phyloP scores from a whole-genome alignment of 2,888 invertebrate species.

The Cynaeus angustus region DNA sequence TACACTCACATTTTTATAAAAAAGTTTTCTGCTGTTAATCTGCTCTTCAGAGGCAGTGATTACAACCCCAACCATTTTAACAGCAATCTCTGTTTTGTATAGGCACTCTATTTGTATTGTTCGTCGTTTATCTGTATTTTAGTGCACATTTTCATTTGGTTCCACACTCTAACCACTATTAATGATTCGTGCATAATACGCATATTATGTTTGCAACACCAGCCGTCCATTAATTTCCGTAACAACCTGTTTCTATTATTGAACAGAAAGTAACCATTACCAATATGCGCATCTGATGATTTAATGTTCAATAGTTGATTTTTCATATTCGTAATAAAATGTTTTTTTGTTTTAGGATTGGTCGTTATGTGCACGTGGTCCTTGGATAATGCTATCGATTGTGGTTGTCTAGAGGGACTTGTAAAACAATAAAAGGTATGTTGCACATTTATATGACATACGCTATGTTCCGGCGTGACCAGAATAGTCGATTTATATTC shows the following conservation, averaged over 20 bases:
- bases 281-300: background rate
- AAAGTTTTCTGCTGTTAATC: too few species aligned
- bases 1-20: too few species aligned
- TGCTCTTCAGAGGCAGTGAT: too few species aligned
- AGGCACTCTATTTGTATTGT: too few species aligned
- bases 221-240: slow-evolving; percentile 6
- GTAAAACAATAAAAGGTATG: slow-evolving; percentile 49
- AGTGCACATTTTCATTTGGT: background rate
- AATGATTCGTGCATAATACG: slow-evolving; percentile 21
- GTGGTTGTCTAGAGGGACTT: slow-evolving; percentile 30
- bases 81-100: too few species aligned
- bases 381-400: slow-evolving; percentile 32
- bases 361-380: slow-evolving; percentile 9
- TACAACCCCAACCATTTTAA: too few species aligned
- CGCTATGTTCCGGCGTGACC: slow-evolving; percentile 35
- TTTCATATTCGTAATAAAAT: background rate
- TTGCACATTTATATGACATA: slow-evolving; percentile 50
- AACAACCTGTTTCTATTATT: slow-evolving; percentile 16
- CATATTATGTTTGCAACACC: slow-evolving; percentile 11
- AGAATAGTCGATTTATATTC: slow-evolving; percentile 44
- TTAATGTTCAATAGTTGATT: background rate
- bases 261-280: background rate
- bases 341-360: slow-evolving; percentile 11
- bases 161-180: background rate
- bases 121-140: background rate